Conservation (phyloP, 2,113 vertebrate species). For the Scalopus aquaticus region DNA sequence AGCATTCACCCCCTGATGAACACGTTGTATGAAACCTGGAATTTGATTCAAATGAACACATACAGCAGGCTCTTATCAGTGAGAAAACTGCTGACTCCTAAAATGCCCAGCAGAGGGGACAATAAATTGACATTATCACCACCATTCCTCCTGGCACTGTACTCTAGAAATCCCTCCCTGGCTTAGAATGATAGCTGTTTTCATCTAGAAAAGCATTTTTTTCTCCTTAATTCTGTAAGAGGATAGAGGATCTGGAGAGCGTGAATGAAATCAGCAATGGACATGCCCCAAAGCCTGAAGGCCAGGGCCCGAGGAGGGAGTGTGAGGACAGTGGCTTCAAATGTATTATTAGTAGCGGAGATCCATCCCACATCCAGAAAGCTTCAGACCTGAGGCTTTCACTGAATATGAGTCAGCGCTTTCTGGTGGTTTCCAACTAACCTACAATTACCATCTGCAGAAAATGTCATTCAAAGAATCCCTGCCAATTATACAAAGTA, state of each 20-base stretch:
- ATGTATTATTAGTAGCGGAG: constrained; percentile 75
- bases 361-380: constrained; percentile 61
- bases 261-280: constrained; percentile 73
- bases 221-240: constrained; percentile 52
- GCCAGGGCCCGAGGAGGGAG: constrained; percentile 64
- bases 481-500: background rate
- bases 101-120: background rate
- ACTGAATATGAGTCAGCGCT: background rate
- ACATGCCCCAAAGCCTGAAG: constrained; percentile 72
- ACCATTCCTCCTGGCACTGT: too few species aligned
- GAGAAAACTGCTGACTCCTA: background rate
- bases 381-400: constrained; percentile 68
- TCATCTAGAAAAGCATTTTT: background rate
- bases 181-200: constrained; percentile 63
- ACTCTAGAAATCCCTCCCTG: background rate
- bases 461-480: constrained; percentile 37
- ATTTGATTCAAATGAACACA: constrained; percentile 6
- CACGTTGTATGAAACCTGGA: background rate
- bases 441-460: background rate
- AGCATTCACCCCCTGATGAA: background rate
- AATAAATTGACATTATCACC: background rate
- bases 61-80: background rate
- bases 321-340: constrained; percentile 69
- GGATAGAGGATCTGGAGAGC: constrained; percentile 68
- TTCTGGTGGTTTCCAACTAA: constrained; percentile 55